Percentiles rank a stretch among this genome's conserved stretches.
Conservation (phyloP, 2,113 vertebrate species). For the Periophthalmodon schlosseri region DNA sequence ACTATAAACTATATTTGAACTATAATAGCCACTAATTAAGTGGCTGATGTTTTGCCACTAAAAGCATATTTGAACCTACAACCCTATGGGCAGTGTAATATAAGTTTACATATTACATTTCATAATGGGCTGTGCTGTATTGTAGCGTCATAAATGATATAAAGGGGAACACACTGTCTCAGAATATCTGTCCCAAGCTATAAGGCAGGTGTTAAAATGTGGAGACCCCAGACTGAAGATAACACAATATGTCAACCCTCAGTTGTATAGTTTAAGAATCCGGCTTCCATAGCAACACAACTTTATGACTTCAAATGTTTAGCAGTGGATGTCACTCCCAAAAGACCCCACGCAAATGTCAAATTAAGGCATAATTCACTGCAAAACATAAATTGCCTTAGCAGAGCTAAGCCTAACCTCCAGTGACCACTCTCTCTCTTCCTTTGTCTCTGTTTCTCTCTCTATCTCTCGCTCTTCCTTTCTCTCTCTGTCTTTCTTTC, state of each 20-base stretch:
- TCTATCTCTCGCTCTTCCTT: too few relatives aligned
- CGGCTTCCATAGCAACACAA: conserved; percentile 9
- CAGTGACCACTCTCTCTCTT: conserved; percentile 1
- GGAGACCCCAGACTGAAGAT: not conserved
- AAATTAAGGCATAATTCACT: not conserved
- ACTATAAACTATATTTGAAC: too few relatives aligned
- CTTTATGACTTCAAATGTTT: not conserved
- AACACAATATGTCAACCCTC: not conserved
- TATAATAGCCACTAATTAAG: too few relatives aligned
- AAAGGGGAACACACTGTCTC: not conserved
- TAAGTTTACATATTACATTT: too few relatives aligned
- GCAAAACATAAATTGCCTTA: not conserved
- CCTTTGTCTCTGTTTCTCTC: too few relatives aligned
- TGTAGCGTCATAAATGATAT: not conserved
- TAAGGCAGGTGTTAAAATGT: not conserved
- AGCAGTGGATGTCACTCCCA: not conserved
- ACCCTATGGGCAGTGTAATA: too few relatives aligned
- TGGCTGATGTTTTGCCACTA: not conserved
- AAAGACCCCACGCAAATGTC: not conserved
- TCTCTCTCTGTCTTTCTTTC: too few relatives aligned
- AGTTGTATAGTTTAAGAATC: not conserved
- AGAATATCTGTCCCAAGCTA: not conserved
- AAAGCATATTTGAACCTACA: too few relatives aligned
- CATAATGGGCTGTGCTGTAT: not conserved
- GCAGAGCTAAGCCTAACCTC: conserved; percentile 3